phyloP scores from a whole-genome alignment of 2,113 vertebrate genomes.

The Nettapus auritus region DNA sequence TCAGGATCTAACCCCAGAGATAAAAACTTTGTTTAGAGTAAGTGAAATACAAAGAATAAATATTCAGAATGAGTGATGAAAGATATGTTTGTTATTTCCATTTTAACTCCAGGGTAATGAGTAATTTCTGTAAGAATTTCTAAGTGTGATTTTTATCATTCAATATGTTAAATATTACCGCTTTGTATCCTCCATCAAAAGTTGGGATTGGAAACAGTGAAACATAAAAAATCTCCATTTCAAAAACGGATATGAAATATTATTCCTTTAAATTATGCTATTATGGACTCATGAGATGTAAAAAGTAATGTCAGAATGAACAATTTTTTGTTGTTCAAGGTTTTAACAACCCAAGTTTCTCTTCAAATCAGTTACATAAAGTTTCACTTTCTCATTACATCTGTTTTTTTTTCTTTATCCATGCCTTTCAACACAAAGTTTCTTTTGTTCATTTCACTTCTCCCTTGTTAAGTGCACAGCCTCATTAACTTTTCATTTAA shows the following conservation, averaged over 20 bases:
- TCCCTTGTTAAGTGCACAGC: not conserved
- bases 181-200: not conserved
- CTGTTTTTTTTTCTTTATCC: not conserved
- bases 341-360: not conserved
- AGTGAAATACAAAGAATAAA: conserved; percentile 36
- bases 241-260: not conserved
- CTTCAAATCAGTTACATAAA: not conserved
- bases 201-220: not conserved
- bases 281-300: not conserved
- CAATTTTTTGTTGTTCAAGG: not conserved
- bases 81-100: conserved; percentile 17
- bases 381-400: not conserved
- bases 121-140: conserved; percentile 29
- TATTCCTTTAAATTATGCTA: not conserved
- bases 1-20: not conserved
- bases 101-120: conserved; percentile 26
- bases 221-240: not conserved
- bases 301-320: not conserved
- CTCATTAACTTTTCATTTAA: not conserved
- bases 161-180: conserved; percentile 3
- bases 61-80: conserved; percentile 15
- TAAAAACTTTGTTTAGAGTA: conserved; percentile 4
- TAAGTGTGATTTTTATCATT: conserved; percentile 15
- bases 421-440: not conserved
- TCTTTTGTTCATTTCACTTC: not conserved